Base-by-base conservation (phyloP, 2,888 invertebrate genomes). In the Campopleginae sp. region DNA sequence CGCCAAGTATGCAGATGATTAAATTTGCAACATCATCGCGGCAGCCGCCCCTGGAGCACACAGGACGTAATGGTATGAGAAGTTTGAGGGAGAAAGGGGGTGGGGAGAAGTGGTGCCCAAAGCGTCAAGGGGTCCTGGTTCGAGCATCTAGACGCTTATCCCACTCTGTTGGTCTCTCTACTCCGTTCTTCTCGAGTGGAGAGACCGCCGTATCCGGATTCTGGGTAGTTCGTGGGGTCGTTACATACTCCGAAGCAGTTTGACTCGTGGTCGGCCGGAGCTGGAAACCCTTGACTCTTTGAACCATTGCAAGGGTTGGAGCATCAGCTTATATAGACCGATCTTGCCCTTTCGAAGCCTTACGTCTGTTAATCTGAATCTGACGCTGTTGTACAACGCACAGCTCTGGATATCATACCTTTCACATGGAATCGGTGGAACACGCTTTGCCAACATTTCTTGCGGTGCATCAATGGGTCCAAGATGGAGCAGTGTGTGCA, bases 1-100 rank as follows among this genome's bases (percentile, higher is more conserved):
- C 93, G 92, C 91, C 93, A 93, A 93, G 93, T 93, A 94, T 93
- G 93, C 93, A 93, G 93, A 94, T 94, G 93, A 94, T 94, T 94
- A 94, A 94, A 94, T 94, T 94, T 93, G 93, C 93, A 94, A 93
- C 93, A 93, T 93, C 93, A 94, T 93, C 93, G 92, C 91, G 90
- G 93, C 92, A 90, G 88, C 89, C 86, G 87, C 91, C 91, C 91
- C 89, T 89, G 91, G 91, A 91, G 91, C 91, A 86, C 71, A 80
- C 46, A 75, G 75, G 68, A 88, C 86, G 85, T 86, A 86, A 87
- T 89, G 89, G 88, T 86, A 85, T 80, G 70, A 76, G 70, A 51
- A 77, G 31, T 31, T 31, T 44, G 27, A 14, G 14, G 27, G 66
- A 17, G 48, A 77, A 77, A 19, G 44, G 42, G 51, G 61, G 82